Evolutionary conservation across 2,113 vertebrate species (phyloP), one percentile per base, ranked within the genome.

Genomic region (Anarrhichthys ocellatus): DNA sequence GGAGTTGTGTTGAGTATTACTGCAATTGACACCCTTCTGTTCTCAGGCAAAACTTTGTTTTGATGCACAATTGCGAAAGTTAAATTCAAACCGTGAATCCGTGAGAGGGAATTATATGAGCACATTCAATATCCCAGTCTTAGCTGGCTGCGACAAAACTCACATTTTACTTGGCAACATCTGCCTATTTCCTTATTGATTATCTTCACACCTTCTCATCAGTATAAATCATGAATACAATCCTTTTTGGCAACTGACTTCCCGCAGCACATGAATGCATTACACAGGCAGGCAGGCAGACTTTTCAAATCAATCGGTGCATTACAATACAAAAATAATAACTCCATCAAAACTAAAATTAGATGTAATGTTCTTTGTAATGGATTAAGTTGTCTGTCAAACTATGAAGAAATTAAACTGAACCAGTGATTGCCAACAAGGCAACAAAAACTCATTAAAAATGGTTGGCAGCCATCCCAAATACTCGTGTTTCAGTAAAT

Each of bases 341-440:
- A 68, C 78, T 82, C 76, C 77, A 69, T 86, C 46, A 61, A 77
- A 83, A 82, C 82, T 82, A 72, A 80, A 87, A 81, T 77, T 44
- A 74, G 83, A 82, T 61, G 66, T 69, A 61, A 77, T 85, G 73
- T 81, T 88, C 64, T 85, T 80, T 80, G 73, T 81, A 66, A 73
- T 83, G 69, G 83, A 82, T 81, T 82, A 79, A 66, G 42, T 76
- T 78, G 78, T 80, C 63, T 65, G 73, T 89, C 81, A 82, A 84
- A 48, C 52, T 62, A 67, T 65, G 22, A 44, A 75, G 71, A 80
- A 77, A 81, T 83, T 69, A 79, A 87, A 80, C 86, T 50, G 78
- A 80, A 76, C 10, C 42, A 79, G 52, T 52, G 44, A n/a, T 73
- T 65, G 66, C 82, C 61, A 84, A 76, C 27, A 69, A 78, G 69